These are phyloP conservation scores for Caerostris darwini DNA, from an alignment of 1,140 invertebrate species.

Conservation along the genomic window DNA sequence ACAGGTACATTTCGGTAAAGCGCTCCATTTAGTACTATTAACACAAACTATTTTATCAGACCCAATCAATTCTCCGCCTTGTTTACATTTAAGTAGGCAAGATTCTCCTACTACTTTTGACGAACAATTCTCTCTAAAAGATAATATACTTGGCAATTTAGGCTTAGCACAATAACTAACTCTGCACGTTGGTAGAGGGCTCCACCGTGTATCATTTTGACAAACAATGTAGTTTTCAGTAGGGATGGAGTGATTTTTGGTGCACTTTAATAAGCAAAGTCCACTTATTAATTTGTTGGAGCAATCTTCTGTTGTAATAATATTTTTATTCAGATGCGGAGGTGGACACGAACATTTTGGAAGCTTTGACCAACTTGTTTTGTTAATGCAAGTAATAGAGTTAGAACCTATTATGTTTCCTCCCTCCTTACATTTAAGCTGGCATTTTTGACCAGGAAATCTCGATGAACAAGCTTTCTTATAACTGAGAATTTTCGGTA, in stretches of 20 bases:
- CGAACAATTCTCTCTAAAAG: not conserved
- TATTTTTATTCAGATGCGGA: no score
- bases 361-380: no score
- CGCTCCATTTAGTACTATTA: not conserved
- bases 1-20: not conserved
- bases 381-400: no score
- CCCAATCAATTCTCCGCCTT: conserved; percentile 4
- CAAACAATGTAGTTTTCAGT: no score
- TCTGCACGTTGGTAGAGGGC: not conserved
- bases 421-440: conserved; percentile 7
- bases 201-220: not conserved
- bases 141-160: not conserved
- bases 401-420: not conserved
- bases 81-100: not conserved
- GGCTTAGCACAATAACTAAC: not conserved
- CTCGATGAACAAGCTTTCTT: not conserved
- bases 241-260: no score
- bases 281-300: no score
- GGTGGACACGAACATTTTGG: no score
- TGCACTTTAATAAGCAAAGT: no score
- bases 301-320: no score
- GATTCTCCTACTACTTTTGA: not conserved
- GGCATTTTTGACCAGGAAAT: not conserved
- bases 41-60: not conserved
- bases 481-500: not conserved